phyloP scores from a whole-genome alignment of 2,113 vertebrate genomes.

The Ceratotherium simum region DNA sequence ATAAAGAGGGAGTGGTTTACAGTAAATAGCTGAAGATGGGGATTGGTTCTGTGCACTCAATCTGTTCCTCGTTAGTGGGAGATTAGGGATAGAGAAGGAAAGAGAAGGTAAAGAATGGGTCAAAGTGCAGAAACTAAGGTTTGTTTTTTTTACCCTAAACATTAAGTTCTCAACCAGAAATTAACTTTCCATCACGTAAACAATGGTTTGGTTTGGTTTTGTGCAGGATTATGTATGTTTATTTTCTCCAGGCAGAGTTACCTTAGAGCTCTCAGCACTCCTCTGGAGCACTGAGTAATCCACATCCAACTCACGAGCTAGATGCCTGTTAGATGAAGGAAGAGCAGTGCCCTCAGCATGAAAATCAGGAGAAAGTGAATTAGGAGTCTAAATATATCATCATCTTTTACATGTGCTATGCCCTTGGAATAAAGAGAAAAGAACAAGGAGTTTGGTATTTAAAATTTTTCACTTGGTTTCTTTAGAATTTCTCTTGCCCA shows the following conservation, averaged over 20 bases:
- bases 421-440: neutral
- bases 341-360: neutral
- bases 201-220: neutral
- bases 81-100: neutral
- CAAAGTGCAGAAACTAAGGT: neutral
- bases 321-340: neutral
- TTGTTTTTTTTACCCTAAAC: neutral
- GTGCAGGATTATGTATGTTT: neutral
- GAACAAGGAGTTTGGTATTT: neutral
- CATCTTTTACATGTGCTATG: neutral
- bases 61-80: neutral
- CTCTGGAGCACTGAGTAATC: neutral
- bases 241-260: neutral
- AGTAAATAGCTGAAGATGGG: neutral
- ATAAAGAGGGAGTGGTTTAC: neutral
- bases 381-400: neutral
- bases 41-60: neutral
- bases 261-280: neutral
- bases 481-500: conserved; percentile 17
- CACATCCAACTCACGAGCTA: neutral
- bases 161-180: conserved; percentile 26
- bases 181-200: neutral
- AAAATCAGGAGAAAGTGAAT: neutral
- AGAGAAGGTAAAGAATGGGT: neutral
- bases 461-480: neutral